A percentile compares a stretch with the other conserved stretches of the same genome.
Evolutionary conservation across 2,888 invertebrate genomes (phyloP).

Genomic region (Eupithecia vulgata): DNA sequence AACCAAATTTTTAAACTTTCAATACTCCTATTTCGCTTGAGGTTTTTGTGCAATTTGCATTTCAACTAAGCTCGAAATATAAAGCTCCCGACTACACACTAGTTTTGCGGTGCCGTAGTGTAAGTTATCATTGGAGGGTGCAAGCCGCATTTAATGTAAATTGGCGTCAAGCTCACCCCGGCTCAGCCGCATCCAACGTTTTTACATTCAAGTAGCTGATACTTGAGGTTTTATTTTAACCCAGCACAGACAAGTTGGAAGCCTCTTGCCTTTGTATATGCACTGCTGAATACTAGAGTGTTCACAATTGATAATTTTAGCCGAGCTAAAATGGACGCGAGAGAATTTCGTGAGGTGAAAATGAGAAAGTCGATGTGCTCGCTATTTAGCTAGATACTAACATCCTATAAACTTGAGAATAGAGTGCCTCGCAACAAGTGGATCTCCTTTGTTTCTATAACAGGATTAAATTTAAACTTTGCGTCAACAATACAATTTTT

Average conservation of each 20-base stretch:
- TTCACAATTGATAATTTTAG: slow-evolving; percentile 69
- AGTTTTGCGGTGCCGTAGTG: slow-evolving; percentile 61
- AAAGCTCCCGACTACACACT: slow-evolving; percentile 55
- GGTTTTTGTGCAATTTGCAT: slow-evolving; percentile 45
- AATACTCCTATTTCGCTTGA: slow-evolving; percentile 28
- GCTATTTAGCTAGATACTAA: slow-evolving; percentile 57
- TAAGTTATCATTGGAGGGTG: slow-evolving; percentile 73
- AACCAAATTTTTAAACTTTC: slow-evolving; percentile 22
- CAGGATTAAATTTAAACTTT: slow-evolving; percentile 46
- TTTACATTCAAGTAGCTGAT: slow-evolving; percentile 78
- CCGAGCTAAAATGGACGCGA: slow-evolving; percentile 55
- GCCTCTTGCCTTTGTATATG: slow-evolving; percentile 72
- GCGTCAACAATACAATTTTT: slow-evolving; percentile 38
- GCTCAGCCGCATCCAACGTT: slow-evolving; percentile 68
- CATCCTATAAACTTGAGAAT: slow-evolving; percentile 59
- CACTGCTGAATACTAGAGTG: slow-evolving; percentile 68
- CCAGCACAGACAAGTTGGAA: slow-evolving; percentile 66
- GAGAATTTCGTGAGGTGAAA: slow-evolving; percentile 63
- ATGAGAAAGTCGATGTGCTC: slow-evolving; percentile 58
- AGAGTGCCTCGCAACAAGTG: slow-evolving; percentile 59
- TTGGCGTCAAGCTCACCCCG: slow-evolving; percentile 67
- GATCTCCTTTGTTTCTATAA: slow-evolving; percentile 55
- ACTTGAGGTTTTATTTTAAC: slow-evolving; percentile 74
- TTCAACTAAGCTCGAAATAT: slow-evolving; percentile 49
- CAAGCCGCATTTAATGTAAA: slow-evolving; percentile 81